Conservation (phyloP, 2,888 invertebrate species). For the Coelinius sp. region DNA sequence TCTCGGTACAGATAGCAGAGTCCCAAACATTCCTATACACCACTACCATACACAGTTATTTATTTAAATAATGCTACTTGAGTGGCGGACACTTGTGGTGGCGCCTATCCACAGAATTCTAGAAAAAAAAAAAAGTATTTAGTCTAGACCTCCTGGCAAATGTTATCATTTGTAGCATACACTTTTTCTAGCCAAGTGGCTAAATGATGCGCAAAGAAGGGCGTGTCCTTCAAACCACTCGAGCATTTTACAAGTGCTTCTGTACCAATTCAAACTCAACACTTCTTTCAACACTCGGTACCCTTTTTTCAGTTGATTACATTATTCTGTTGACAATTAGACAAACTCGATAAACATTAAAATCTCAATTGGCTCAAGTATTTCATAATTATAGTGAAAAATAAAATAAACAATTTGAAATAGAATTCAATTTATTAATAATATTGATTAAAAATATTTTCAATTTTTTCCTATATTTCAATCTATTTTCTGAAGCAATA, state of each 20-base stretch:
- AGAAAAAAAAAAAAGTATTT: neutral
- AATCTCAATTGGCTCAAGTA: neutral
- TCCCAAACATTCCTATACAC: neutral
- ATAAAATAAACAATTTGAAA: too few species aligned
- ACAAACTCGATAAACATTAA: neutral
- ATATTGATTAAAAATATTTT: too few species aligned
- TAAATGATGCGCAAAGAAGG: slow-evolving; percentile 18
- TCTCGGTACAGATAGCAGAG: slow-evolving; percentile 27
- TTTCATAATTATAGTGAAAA: neutral
- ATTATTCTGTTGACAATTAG: neutral
- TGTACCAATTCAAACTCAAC: slow-evolving; percentile 8
- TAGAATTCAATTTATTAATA: too few species aligned
- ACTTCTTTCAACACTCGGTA: slow-evolving; percentile 6
- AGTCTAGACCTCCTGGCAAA: slow-evolving; percentile 13
- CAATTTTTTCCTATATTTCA: neutral
- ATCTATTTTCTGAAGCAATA: neutral
- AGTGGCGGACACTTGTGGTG: neutral
- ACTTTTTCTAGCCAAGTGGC: slow-evolving; percentile 1
- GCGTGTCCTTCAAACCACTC: slow-evolving; percentile 26
- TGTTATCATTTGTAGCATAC: neutral
- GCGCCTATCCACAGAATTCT: neutral
- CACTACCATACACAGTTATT: neutral
- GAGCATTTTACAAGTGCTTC: slow-evolving; percentile 20
- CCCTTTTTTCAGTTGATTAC: neutral
- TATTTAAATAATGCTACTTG: slow-evolving; percentile 16